phyloP scores from a whole-genome alignment of 1,140 invertebrate species.

The Plutomurus gul region DNA sequence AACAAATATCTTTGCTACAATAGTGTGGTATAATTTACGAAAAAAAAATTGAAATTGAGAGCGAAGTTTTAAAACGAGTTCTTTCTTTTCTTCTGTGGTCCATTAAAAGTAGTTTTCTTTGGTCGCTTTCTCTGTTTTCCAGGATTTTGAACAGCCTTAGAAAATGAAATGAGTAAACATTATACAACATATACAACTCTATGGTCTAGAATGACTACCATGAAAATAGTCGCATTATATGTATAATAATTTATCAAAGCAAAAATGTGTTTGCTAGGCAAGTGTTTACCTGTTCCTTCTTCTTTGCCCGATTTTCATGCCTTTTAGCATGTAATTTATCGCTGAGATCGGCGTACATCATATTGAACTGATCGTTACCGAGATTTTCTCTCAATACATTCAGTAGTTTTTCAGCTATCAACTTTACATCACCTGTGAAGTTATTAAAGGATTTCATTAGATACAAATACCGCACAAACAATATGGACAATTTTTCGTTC shows the following conservation, averaged over 20 bases:
- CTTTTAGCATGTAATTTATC: constrained; percentile 33
- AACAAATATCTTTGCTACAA: no score
- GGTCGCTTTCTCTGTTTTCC: constrained; percentile 14
- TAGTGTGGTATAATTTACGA: no score
- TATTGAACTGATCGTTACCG: constrained; percentile 22
- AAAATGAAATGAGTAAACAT: no score
- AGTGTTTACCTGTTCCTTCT: constrained; percentile 37
- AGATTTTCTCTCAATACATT: neutral
- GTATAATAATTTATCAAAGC: no score
- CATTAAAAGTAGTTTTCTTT: constrained; percentile 1
- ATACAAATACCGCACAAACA: neutral
- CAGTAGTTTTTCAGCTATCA: neutral
- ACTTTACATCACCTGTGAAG: neutral
- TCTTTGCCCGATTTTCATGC: constrained; percentile 32
- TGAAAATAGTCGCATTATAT: no score
- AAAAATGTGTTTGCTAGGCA: no score
- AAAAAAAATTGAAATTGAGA: neutral
- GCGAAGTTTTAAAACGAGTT: neutral
- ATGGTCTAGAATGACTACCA: no score
- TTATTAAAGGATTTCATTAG: neutral
- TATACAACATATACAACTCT: no score
- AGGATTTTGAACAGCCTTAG: constrained; percentile 17
- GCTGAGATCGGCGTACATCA: constrained; percentile 14
- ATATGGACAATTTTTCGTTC: neutral
- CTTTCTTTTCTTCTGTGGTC: neutral